Percentiles rank a stretch among this genome's conserved stretches.
phyloP scores from a whole-genome alignment of 2,113 vertebrate species.

The Theristicus caerulescens region DNA sequence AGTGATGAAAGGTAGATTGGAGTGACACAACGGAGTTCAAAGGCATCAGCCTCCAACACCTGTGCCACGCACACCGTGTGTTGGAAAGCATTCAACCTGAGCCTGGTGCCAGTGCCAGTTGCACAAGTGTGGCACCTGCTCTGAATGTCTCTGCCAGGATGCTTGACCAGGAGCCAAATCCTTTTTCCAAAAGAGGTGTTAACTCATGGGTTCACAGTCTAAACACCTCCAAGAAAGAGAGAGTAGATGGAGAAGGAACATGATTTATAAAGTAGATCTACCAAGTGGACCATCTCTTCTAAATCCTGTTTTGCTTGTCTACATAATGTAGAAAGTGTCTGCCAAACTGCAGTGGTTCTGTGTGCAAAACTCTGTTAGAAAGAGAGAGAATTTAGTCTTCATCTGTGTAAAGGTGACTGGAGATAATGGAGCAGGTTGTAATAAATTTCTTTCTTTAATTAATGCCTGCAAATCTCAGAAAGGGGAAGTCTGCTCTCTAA shows the following conservation, averaged over 20 bases:
- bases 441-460: conserved; percentile 64
- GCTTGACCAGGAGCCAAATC: neutral
- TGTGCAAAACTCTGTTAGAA: neutral
- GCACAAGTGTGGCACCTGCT: conserved; percentile 6
- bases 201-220: neutral
- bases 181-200: neutral
- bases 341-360: neutral
- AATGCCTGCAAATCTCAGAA: conserved; percentile 31
- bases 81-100: neutral
- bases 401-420: conserved; percentile 55
- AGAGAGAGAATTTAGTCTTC: conserved; percentile 45
- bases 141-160: neutral
- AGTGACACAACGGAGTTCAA: conserved; percentile 33
- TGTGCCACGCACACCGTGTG: neutral
- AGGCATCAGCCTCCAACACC: conserved; percentile 27
- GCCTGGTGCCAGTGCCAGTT: neutral
- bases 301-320: neutral
- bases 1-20: neutral
- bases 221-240: neutral
- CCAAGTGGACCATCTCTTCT: neutral
- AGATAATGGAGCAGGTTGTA: conserved; percentile 61
- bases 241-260: neutral
- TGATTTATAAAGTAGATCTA: neutral
- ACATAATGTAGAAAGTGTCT: neutral
- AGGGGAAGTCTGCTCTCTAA: conserved; percentile 37